Evolutionary conservation across 1,140 invertebrate genomes (phyloP).

Genomic region (Leptinotarsa undecemlineata): DNA sequence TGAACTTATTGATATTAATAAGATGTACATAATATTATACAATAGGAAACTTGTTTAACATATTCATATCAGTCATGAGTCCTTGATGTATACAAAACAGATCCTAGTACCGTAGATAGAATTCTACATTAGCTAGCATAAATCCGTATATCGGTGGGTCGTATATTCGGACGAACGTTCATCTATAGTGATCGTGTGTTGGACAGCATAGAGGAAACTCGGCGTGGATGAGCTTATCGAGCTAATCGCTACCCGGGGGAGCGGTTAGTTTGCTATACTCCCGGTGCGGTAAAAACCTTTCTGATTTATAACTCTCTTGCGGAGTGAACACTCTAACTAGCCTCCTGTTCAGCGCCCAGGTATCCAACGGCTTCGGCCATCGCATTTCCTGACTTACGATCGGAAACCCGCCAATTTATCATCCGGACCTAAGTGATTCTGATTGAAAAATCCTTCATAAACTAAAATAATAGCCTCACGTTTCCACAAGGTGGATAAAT

Average conservation of each 20-base stretch:
- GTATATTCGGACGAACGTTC: conserved; percentile 29
- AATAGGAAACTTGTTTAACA: too few species aligned
- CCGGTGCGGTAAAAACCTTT: conserved; percentile 44
- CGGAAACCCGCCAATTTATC: conserved; percentile 32
- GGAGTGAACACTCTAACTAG: conserved; percentile 45
- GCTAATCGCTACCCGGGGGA: conserved; percentile 48
- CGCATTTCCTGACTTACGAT: conserved; percentile 28
- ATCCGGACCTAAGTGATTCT: conserved; percentile 36
- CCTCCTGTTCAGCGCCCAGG: conserved; percentile 24
- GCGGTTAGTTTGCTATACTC: conserved; percentile 49
- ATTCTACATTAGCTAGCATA: not conserved
- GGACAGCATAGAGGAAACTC: conserved; percentile 27
- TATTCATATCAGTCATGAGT: too few species aligned
- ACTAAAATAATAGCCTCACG: conserved; percentile 20
- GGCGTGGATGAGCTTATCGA: conserved; percentile 45
- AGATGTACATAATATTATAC: too few species aligned
- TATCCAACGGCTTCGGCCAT: conserved; percentile 22
- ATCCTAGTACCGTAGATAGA: not conserved
- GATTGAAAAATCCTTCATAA: conserved; percentile 41
- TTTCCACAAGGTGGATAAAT: conserved; percentile 17
- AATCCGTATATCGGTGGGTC: conserved; percentile 13
- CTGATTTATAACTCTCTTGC: conserved; percentile 49
- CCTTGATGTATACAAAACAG: not conserved
- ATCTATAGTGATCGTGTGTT: conserved; percentile 29
- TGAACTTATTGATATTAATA: too few species aligned